Evolutionary conservation across 2,113 vertebrate genomes (phyloP), one percentile per base, ranked within the genome.

Genomic region (Neolamprologus caudopunctatus): DNA sequence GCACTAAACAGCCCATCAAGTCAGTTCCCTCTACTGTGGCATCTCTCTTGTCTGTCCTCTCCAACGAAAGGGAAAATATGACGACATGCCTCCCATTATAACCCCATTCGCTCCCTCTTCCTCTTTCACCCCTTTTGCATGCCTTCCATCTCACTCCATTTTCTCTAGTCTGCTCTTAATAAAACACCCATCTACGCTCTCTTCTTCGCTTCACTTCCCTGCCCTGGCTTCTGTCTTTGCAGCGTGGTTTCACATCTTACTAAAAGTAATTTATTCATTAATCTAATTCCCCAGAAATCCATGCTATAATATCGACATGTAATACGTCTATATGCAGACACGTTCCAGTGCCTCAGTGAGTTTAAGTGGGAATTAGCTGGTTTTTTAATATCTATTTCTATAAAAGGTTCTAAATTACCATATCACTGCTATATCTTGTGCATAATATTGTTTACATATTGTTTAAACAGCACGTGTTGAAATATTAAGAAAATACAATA

Each of bases 1-100:
- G 78, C 87, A 88, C 85, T 90, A 88, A 93, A 89, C 85, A 87
- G 86, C 87, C 93, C 91, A 92, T 94, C 93, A 95, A 95, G 88
- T 90, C 87, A 78, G 91, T 92, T 94, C 89, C 88, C 91, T 85
- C 61, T 17, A 16, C 85, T 90, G 55, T 85, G 82, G 51, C 80
- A 83, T 90, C 80, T 28, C 83, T 55, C 89, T 47, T 78, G 26
- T 78, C 45, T 61, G 19, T 80, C 79, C 68, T 61, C 83, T 80
- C 80, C 80, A 80, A 88, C 80, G 79, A 80, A 89, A 66, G 68
- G 87, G 86, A 92, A 94, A 92, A 87, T 88, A 93, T 93, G 85
- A 95, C 81, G 54, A 83, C 91, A 94, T 90, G 85, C 84, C 83
- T 88, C 80, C 90, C 85, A 87, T 90, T 90, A 91, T 88, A 93